Percentiles rank a stretch among this genome's conserved stretches.
Evolutionary conservation across 1,140 invertebrate genomes (phyloP).

Genomic region (Heliconius eleuchia): DNA sequence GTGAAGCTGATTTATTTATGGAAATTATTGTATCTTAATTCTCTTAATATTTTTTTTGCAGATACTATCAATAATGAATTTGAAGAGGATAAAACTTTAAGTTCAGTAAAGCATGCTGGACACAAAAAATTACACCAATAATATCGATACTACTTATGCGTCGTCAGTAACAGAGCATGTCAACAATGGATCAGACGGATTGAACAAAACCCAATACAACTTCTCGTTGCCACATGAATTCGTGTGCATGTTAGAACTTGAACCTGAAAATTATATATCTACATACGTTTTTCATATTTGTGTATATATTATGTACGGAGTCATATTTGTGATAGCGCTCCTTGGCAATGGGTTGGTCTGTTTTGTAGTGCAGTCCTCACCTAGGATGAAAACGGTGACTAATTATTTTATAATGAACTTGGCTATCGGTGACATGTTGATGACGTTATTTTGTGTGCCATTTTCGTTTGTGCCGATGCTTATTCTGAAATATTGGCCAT

Average conservation of each 20-base stretch:
- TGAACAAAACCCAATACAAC: conserved; percentile 31
- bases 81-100: conserved; percentile 4
- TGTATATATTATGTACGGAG: conserved; percentile 88
- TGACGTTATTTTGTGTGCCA: conserved; percentile 92
- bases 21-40: too few relatives aligned
- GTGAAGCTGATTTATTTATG: too few relatives aligned
- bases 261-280: conserved; percentile 46
- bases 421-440: conserved; percentile 91
- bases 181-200: not conserved
- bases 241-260: conserved; percentile 33
- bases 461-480: conserved; percentile 90
- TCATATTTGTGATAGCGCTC: conserved; percentile 88
- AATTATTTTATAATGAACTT: conserved; percentile 94
- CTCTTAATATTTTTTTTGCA: not conserved
- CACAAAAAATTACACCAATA: not conserved
- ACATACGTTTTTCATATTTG: conserved; percentile 83
- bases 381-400: conserved; percentile 92
- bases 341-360: conserved; percentile 91
- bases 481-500: conserved; percentile 90
- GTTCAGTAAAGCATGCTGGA: not conserved
- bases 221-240: conserved; percentile 25
- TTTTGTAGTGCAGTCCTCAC: conserved; percentile 88
- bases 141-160: not conserved
- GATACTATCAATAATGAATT: not conserved
- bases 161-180: not conserved